Base-by-base conservation (phyloP, 1,140 invertebrate species). In the Aricia agestis region DNA sequence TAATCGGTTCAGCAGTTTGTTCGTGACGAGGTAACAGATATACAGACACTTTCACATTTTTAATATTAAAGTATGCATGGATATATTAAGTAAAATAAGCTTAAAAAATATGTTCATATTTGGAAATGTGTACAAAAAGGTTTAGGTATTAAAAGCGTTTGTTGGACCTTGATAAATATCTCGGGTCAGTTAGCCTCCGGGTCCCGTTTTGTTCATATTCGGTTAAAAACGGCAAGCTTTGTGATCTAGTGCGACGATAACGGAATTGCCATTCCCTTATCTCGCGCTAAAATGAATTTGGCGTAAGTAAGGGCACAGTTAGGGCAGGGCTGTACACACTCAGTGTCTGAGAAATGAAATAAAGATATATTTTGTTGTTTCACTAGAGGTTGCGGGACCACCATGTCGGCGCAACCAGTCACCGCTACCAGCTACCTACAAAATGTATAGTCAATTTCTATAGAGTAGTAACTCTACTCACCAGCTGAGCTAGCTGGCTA, bases 121-220 rank as follows among this genome's bases (percentile, higher is more conserved):
- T 52, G 7, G 45, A 52, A 52, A 52, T 52, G 45, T 52, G 9
- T 15, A 52, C 45, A 52, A 52, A 52, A 52, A 52, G 45, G 45
- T 13, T 52, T 52, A 52, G 45, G 45, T 52, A 52, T 52, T 52
- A 52, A 52, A 52, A 52, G 59, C 59, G 18, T 25, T 63, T 63
- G 19, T 63, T 63, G 18, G 59, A 63, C 59, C 59, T 63, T 63
- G 73, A 66, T 77, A 42, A 78, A 80, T 82, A 79, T 83, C 72
- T 76, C 70, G 78, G 79, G 79, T 81, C 82, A 75, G 67, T 66
- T 69, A 70, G 69, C 78, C 75, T 74, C 71, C 69, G 75, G 80
- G 78, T 79, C 70, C 72, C 76, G 69, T 82, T 80, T 82, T 83
- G 80, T 81, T 82, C 76, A 82, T 82, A 82, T 79, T 80, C 73